Evolutionary conservation across 2,888 invertebrate species (phyloP).

Genomic region (Germaria angustata): DNA sequence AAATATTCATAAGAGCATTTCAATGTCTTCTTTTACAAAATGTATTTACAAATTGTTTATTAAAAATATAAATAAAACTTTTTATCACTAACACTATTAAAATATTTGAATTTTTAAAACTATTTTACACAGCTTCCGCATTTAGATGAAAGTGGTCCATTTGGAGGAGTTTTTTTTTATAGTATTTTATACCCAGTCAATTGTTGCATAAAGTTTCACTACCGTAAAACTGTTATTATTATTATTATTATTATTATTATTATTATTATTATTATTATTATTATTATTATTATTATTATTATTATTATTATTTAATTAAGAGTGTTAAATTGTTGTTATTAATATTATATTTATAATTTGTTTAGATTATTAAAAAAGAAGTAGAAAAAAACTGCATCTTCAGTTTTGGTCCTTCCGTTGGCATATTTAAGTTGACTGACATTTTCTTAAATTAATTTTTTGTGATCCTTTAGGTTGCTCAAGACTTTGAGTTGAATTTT

Average conservation of each 20-base stretch:
- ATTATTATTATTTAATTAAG: background rate
- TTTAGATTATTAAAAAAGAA: background rate
- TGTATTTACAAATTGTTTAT: slow-evolving; percentile 23
- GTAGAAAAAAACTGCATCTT: background rate
- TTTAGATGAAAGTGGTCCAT: slow-evolving; percentile 31
- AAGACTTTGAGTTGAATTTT: slow-evolving; percentile 9
- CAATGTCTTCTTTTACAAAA: slow-evolving; percentile 26
- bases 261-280: too few species aligned
- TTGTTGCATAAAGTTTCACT: background rate
- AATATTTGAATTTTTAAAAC: background rate
- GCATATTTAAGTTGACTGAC: background rate
- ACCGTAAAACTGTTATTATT: background rate
- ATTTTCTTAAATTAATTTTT: background rate
- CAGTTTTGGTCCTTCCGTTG: slow-evolving; percentile 44
- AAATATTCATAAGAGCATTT: slow-evolving; percentile 33
- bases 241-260: too few species aligned
- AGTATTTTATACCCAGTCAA: slow-evolving; percentile 28
- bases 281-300: too few species aligned
- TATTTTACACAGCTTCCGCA: slow-evolving; percentile 22
- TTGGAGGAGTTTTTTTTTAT: background rate
- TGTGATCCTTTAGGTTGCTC: slow-evolving; percentile 33
- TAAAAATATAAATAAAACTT: background rate
- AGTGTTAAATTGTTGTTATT: background rate
- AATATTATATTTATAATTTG: background rate
- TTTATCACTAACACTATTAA: slow-evolving; percentile 20